phyloP scores from a whole-genome alignment of 2,888 invertebrate genomes.

The Dysmachus trigonus region DNA sequence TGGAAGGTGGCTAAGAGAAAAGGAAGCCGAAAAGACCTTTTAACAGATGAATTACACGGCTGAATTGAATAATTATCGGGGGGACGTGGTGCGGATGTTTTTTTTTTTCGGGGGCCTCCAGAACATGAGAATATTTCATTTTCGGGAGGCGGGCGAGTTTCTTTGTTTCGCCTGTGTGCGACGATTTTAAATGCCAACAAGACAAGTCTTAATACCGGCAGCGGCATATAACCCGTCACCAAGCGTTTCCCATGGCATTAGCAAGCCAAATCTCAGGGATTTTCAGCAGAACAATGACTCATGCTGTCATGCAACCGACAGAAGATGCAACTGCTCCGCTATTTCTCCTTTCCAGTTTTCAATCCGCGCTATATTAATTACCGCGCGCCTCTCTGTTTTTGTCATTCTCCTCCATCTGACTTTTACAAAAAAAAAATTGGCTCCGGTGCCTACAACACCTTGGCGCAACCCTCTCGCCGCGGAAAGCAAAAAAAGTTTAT shows the following conservation, averaged over 20 bases:
- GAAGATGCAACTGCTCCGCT: background rate
- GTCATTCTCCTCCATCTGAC: background rate
- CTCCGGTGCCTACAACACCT: background rate
- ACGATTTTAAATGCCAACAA: background rate
- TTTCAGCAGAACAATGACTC: background rate
- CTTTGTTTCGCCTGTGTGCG: background rate
- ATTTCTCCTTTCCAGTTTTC: background rate
- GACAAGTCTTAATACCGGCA: background rate
- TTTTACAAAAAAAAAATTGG: background rate
- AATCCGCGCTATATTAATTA: background rate
- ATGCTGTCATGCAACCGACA: background rate
- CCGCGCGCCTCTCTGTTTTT: background rate
- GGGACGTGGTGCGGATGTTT: conserved; percentile 10
- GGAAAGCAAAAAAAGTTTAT: background rate
- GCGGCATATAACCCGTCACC: background rate
- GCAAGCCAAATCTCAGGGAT: background rate
- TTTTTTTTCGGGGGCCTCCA: conserved; percentile 1
- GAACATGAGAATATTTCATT: conserved; percentile 36
- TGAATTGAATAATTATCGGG: conserved; percentile 42
- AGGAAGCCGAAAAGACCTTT: conserved; percentile 38
- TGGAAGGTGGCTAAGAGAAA: conserved; percentile 10
- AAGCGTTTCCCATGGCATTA: background rate
- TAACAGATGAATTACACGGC: conserved; percentile 42
- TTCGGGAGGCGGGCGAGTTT: conserved; percentile 12
- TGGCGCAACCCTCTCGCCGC: background rate